phyloP scores from a whole-genome alignment of 2,797 vertebrate genomes.

The Myotis planiceps region DNA sequence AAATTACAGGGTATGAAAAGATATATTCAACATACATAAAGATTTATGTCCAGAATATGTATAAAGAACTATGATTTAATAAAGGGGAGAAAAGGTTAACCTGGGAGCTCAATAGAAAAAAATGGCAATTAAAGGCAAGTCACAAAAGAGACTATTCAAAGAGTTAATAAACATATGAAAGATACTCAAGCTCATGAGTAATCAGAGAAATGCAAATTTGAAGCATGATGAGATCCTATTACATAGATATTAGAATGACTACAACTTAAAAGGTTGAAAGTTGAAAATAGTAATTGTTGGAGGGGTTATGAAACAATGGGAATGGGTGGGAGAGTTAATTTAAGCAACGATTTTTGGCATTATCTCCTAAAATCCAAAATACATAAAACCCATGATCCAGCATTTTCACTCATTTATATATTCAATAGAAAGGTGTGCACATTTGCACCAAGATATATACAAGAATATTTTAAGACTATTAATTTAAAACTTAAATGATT shows the following conservation, averaged over 20 bases:
- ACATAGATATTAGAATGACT: background rate
- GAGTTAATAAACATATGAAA: background rate
- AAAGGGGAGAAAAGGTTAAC: background rate
- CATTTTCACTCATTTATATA: background rate
- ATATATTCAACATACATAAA: background rate
- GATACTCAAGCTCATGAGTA: background rate
- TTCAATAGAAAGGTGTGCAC: background rate
- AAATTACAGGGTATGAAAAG: background rate
- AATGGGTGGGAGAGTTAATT: background rate
- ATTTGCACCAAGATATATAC: background rate
- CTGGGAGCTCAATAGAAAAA: background rate
- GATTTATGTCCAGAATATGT: background rate
- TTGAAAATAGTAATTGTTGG: background rate
- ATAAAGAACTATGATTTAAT: background rate
- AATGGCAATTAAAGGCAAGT: background rate
- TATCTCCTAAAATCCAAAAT: background rate
- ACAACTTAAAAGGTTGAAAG: background rate
- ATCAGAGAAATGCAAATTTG: background rate
- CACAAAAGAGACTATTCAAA: background rate
- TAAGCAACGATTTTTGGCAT: background rate
- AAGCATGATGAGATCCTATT: background rate
- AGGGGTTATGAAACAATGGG: background rate
- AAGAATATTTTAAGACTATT: background rate
- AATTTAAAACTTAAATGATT: background rate
- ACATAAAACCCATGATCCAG: background rate